phyloP scores from a whole-genome alignment of 2,797 vertebrate genomes.

The Leptoclinus maculatus region DNA sequence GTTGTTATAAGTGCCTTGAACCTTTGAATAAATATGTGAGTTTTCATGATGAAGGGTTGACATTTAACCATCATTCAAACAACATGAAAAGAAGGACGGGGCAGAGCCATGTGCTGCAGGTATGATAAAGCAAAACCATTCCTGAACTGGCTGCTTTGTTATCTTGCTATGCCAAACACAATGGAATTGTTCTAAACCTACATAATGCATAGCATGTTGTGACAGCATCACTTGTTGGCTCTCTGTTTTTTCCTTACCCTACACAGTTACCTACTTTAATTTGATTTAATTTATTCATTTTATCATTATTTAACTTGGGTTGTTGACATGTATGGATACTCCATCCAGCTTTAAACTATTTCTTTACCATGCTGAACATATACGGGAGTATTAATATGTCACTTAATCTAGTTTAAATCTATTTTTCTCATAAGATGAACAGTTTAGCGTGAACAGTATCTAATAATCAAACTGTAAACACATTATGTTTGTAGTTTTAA shows the following conservation, averaged over 20 bases:
- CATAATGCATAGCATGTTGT: constrained; percentile 47
- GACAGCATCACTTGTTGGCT: constrained; percentile 16
- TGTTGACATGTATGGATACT: neutral
- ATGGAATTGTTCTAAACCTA: constrained; percentile 60
- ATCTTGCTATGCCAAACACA: constrained; percentile 49
- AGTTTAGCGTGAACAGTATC: neutral
- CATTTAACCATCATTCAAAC: constrained; percentile 22
- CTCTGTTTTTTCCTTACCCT: neutral
- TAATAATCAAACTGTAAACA: neutral
- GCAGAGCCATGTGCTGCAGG: constrained; percentile 21
- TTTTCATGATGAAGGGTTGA: neutral
- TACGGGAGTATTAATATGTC: neutral
- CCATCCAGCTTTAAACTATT: neutral
- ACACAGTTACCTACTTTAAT: neutral
- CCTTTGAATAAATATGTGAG: neutral
- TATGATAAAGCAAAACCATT: constrained; percentile 61
- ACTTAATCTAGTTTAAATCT: neutral
- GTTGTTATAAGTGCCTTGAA: neutral
- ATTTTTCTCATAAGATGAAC: neutral
- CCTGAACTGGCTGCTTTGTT: constrained; percentile 78
- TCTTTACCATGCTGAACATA: neutral
- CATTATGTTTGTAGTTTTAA: neutral
- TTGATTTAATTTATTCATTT: neutral
- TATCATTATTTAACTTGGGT: neutral
- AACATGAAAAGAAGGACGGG: constrained; percentile 32